Base-by-base conservation (phyloP, 92 coral and sea anemone genomes). In the Parazoanthus darwini region DNA sequence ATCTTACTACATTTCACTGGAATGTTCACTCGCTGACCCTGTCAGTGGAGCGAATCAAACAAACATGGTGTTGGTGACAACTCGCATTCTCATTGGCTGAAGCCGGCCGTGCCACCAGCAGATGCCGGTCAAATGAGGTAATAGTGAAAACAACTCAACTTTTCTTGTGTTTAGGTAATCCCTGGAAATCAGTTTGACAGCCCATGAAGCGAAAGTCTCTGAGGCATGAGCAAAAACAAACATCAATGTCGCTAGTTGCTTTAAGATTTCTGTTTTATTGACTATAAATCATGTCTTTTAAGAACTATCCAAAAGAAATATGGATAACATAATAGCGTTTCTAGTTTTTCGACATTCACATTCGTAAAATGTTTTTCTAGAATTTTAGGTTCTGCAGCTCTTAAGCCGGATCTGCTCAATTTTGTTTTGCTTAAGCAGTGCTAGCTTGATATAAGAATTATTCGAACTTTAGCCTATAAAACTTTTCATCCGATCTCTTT, bases 81-180 rank as follows among this genome's bases (percentile, higher is more conserved):
- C 43, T n/a, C 18, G 81, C 8, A 0, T 48, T 65, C 56, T 91
- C 88, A 91, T 91, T 91, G 89, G 89, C 68, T 85, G 86, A 72
- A 56, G 22, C 29, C 6, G n/a, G 71, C 46, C 18, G 37, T 35
- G 68, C 46, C 48, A 92, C 92, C 94, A 54, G 97, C 85, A 91
- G 90, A 94, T 94, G 94, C 97, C 92, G 94, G 93, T 91, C 91
- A 86, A 91, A 91, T 94, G 95, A 94, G 91, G 97, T 94, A 94
- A 94, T 94, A 86, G 29, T 56, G 56, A 50, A 18, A 65, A 86
- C 88, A 48, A 20, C 54, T 71, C 81, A 50, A 86, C 90, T 86
- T 59, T 79, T 91, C 79, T 56, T 43, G 74, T 77, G 91, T 89
- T 85, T 89, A 77, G 81, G 89, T 89, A 66, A 74, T 85, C 87